Conservation (phyloP, 1,140 invertebrate genomes). For the Psix sp. region DNA sequence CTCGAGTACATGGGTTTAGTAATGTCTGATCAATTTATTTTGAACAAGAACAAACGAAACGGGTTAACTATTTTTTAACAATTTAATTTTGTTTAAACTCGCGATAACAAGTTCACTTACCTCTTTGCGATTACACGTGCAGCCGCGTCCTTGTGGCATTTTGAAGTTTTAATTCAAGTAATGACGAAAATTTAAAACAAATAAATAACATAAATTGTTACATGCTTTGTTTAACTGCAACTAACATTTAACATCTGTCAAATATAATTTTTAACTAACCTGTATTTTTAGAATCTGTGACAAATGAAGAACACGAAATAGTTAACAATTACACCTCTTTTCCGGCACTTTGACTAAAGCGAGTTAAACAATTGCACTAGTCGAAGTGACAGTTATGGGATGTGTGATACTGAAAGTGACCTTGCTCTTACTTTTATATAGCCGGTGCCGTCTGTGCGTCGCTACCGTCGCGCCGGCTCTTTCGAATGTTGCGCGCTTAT, state of each 20-base stretch:
- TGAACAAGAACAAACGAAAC: not conserved
- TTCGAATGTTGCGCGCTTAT: constrained; percentile 25
- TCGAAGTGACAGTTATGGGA: constrained; percentile 63
- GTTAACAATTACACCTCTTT: not conserved
- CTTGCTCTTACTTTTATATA: constrained; percentile 71
- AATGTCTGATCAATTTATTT: not conserved
- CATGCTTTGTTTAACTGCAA: constrained; percentile 1
- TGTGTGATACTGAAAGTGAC: constrained; percentile 69
- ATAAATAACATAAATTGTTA: not conserved
- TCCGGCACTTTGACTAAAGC: constrained; percentile 9
- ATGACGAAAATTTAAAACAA: not conserved
- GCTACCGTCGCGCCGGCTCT: constrained; percentile 44
- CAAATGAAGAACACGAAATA: constrained; percentile 15
- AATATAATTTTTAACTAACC: constrained; percentile 20
- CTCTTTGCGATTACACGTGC: constrained; percentile 34
- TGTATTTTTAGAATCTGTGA: constrained; percentile 13
- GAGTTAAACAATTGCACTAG: constrained; percentile 37
- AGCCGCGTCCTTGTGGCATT: constrained; percentile 22
- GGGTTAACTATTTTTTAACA: not conserved
- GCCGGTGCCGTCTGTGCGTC: constrained; percentile 32
- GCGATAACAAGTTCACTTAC: constrained; percentile 29
- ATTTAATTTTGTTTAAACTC: constrained; percentile 4
- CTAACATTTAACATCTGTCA: constrained; percentile 11
- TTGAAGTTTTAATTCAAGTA: not conserved
- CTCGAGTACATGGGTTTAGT: too few species aligned